Conservation (phyloP, 2,888 invertebrate species). For the Drosophila putrida region DNA sequence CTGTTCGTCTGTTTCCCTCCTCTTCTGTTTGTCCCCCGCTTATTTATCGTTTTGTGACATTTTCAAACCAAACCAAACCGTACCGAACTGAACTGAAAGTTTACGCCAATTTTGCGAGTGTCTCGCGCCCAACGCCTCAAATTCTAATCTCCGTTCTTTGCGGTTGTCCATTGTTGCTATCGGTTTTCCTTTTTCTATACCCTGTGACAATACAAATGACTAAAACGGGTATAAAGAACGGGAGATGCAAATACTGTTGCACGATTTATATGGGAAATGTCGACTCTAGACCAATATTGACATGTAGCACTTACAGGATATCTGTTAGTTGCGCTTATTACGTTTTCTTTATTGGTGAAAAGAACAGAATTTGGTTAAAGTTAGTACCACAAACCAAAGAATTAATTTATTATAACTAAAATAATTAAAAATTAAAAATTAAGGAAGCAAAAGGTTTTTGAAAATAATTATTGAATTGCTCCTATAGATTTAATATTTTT, state of each 20-base stretch:
- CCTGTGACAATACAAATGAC: not conserved
- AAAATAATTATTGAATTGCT: no score
- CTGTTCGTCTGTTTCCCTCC: not conserved
- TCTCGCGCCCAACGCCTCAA: conserved; percentile 57
- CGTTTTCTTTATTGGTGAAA: no score
- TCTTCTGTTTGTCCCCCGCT: conserved; percentile 18
- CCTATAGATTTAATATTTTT: no score
- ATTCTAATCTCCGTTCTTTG: conserved; percentile 74
- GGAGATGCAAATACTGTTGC: not conserved
- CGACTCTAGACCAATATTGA: no score
- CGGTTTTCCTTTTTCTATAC: conserved; percentile 35
- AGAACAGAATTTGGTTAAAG: no score
- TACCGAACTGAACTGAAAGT: conserved; percentile 46
- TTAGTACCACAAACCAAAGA: no score
- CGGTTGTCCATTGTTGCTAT: conserved; percentile 51
- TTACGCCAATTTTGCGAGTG: conserved; percentile 72
- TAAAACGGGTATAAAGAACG: not conserved
- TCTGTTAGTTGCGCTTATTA: no score
- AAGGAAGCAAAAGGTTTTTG: no score
- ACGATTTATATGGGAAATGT: not conserved
- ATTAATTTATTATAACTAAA: no score
- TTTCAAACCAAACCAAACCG: conserved; percentile 44
- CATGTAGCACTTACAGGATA: no score
- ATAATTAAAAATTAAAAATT: no score
- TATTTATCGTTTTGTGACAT: conserved; percentile 79